Base-by-base conservation (phyloP, 2,113 vertebrate genomes). In the Pteronura brasiliensis region DNA sequence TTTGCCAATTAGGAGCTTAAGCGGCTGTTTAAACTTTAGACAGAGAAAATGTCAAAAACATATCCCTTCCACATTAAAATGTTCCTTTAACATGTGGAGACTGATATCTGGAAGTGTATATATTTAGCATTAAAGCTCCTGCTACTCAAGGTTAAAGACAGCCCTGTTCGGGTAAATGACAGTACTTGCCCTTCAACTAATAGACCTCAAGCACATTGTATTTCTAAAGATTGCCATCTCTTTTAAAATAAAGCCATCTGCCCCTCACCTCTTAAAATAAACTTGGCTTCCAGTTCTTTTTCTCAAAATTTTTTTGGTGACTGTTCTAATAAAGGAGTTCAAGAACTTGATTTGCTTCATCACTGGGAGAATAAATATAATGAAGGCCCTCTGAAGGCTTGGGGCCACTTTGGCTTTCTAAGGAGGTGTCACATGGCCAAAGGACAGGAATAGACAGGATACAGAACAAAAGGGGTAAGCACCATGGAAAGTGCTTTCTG, bases 171-270 rank as follows among this genome's bases (percentile, higher is more conserved):
- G 81, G 34, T 13, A 47, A 76, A 61, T 42, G 88, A 39, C 65
- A 63, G 67, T 6, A 27, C 39, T 25, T 86, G 82, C 39, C 87
- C 67, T 95, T 65, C 23, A 4, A 61, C 61, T 52, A 29, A 57
- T 31, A 52, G 79, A 74, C 61, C 65, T 77, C 42, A 6, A 63
- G 69, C 61, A 72, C 72, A 42, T 0, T 3, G 52, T 67, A 39
- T 31, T 55, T 61, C 80, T 27, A 25, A 27, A 25, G 52, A 65
- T 49, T 39, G 20, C 31, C 80, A 1, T 31, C 27, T 36, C 69
- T 89, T 76, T 47, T 25, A 52, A 83, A 95, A 88, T 69, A 80
- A 79, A 85, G 84, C 74, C 88, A 97, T 96, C 90, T 95, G 85
- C 80, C 63, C 25, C 83, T 14, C 34, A 94, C 89, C 77, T 82